A percentile compares a stretch with the other conserved stretches of the same genome.
Conservation (phyloP, 2,797 vertebrate genomes). For the Mallotus villosus region DNA sequence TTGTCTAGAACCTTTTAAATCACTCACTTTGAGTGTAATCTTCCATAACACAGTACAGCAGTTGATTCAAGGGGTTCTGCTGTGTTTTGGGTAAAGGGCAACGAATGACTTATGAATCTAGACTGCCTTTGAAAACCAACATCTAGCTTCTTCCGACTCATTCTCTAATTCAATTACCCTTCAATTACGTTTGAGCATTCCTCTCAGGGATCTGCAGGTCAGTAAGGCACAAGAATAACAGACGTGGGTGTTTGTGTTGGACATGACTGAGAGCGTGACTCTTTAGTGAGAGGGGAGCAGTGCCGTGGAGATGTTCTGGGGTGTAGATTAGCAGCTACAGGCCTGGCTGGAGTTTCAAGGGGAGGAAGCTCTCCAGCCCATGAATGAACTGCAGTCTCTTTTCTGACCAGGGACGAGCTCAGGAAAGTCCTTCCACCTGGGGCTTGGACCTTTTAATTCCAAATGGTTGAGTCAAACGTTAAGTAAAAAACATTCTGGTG, state of each 20-base stretch:
- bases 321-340: background rate
- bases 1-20: constrained; percentile 13
- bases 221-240: constrained; percentile 24
- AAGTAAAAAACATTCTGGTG: constrained; percentile 14
- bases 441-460: constrained; percentile 35
- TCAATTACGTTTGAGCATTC: constrained; percentile 21
- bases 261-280: constrained; percentile 14
- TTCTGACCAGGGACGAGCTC: constrained; percentile 13
- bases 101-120: constrained; percentile 26
- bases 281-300: constrained; percentile 5
- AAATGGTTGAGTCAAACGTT: background rate
- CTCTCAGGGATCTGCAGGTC: constrained; percentile 19
- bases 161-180: constrained; percentile 34
- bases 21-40: constrained; percentile 12
- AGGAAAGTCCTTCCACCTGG: constrained; percentile 26
- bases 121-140: constrained; percentile 19
- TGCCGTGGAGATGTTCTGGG: background rate
- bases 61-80: constrained; percentile 2
- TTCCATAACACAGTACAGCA: background rate
- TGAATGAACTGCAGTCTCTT: constrained; percentile 21
- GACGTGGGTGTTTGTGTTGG: constrained; percentile 45
- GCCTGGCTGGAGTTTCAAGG: background rate
- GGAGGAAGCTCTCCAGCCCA: constrained; percentile 14
- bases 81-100: background rate
- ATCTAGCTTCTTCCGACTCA: constrained; percentile 7